phyloP scores from a whole-genome alignment of 2,113 vertebrate species.

The Periophthalmodon schlosseri region DNA sequence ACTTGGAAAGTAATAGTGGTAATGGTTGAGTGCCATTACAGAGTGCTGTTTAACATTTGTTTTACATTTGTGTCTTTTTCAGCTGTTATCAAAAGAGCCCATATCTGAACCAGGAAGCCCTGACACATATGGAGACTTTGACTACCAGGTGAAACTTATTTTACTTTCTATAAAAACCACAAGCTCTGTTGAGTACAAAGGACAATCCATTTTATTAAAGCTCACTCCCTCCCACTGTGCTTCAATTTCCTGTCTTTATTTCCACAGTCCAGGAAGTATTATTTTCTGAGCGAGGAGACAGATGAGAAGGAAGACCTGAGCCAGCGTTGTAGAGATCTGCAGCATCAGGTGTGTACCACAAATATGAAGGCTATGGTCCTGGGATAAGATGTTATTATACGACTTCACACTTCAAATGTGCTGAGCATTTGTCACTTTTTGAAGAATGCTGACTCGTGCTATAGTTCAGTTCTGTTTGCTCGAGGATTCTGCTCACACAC shows the following conservation, averaged over 20 bases:
- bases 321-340: slow-evolving; percentile 81
- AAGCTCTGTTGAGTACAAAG: too few relatives aligned
- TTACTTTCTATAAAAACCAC: not conserved
- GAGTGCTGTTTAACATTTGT: not conserved
- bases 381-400: not conserved
- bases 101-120: slow-evolving; percentile 73
- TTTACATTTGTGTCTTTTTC: slow-evolving; percentile 6
- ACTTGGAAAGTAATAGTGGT: not conserved
- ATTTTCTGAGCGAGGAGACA: slow-evolving; percentile 86
- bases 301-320: slow-evolving; percentile 79
- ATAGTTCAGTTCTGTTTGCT: not conserved
- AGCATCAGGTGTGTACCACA: slow-evolving; percentile 82
- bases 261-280: slow-evolving; percentile 88
- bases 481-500: not conserved
- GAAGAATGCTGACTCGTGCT: not conserved
- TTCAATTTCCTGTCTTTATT: slow-evolving; percentile 12
- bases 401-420: not conserved
- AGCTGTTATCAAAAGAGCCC: slow-evolving; percentile 86
- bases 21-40: not conserved
- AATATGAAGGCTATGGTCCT: not conserved
- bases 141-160: slow-evolving; percentile 81
- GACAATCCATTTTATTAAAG: slow-evolving; percentile 1
- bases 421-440: not conserved
- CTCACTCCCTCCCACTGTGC: slow-evolving; percentile 10
- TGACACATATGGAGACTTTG: slow-evolving; percentile 86